Evolutionary conservation across 2,113 vertebrate species (phyloP).

Genomic region (Hylia prasina): DNA sequence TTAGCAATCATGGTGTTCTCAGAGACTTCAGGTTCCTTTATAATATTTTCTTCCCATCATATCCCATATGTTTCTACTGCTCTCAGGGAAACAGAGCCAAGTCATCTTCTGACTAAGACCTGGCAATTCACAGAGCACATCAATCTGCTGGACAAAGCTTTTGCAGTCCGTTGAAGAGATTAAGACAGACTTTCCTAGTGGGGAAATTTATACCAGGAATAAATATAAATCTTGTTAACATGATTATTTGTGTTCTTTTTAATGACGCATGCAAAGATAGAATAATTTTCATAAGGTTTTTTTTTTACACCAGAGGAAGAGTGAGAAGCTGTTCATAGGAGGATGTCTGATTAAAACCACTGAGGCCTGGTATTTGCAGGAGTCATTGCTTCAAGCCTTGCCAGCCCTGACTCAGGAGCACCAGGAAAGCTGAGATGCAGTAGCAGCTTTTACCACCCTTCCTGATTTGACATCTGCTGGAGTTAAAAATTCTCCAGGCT

Average conservation of each 20-base stretch:
- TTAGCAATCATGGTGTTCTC: not conserved
- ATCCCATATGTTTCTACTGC: not conserved
- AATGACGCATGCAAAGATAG: not conserved
- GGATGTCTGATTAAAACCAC: not conserved
- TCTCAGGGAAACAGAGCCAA: not conserved
- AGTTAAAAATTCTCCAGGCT: not conserved
- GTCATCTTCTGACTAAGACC: not conserved
- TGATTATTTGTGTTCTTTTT: not conserved
- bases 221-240: not conserved
- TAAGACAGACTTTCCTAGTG: not conserved
- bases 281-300: not conserved
- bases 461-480: not conserved
- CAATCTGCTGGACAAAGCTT: not conserved
- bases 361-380: not conserved
- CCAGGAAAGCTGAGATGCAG: not conserved
- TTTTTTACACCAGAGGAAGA: not conserved
- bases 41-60: not conserved
- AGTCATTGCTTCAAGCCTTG: not conserved
- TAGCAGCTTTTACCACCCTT: not conserved
- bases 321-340: not conserved
- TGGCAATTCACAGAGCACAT: not conserved
- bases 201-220: not conserved
- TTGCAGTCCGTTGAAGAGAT: not conserved
- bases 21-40: not conserved
- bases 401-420: not conserved